Evolutionary conservation across 2,797 vertebrate species (phyloP), one percentile per base, ranked within the genome.

Genomic region (Threskiornis aethiopicus): DNA sequence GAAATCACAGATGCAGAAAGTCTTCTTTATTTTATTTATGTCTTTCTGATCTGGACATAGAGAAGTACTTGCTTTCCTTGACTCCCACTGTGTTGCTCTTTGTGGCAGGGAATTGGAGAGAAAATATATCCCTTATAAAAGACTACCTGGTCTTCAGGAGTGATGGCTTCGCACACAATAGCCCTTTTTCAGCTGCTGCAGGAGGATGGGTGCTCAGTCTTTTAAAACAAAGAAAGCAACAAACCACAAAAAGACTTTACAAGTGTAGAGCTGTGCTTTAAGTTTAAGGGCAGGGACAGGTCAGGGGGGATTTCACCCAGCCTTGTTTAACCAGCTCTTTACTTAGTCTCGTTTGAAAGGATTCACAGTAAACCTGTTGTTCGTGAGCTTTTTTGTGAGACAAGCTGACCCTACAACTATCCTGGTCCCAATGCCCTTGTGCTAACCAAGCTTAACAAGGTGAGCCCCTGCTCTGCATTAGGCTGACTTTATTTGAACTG

Each of bases 361-460:
- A 70, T 59, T 77, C 82, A 37, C 35, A 46, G 65, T 9, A 55
- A 87, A 78, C 16, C 31, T 44, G 18, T 10, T 62, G 69, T 29
- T 41, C 2, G 1, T 54, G 73, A 87, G 62, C 7, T 69, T 62
- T 41, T 33, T 55, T 8, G 28, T 3, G 76, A n/a, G 21, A 71
- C 15, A 59, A 70, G 31, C 46, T 71, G 80, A 76, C 61, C 73
- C 55, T 64, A 44, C 16, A 33, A 5, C 26, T 13, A 7, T 5
- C 2, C n/a, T 11, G 25, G 7, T 21, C 70, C 52, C 69, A 58
- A 14, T 0, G 2, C 11, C 33, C 28, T 26, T 0, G 0, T 0
- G 0, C 21, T 47, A 28, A 42, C 17, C 1, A 6, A 71, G 24
- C 31, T 66, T 58, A 64, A 37, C 37, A 51, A 75, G 41, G 37